These are phyloP conservation scores for Drosophila seclusa DNA, from an alignment of 2,888 invertebrate species.

Conservation along the genomic window DNA sequence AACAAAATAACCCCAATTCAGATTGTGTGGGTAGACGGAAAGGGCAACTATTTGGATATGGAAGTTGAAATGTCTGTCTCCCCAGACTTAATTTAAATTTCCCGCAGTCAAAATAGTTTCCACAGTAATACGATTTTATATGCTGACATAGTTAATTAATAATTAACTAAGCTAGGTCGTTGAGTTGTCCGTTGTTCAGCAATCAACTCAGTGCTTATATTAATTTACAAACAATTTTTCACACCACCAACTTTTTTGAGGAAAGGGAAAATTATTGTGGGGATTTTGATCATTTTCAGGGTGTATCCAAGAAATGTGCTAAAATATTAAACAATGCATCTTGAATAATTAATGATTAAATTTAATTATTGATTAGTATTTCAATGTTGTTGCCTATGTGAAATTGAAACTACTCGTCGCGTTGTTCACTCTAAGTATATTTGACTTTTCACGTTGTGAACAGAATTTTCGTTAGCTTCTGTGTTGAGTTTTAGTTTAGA, in stretches of 20 bases:
- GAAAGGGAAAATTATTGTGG: neutral
- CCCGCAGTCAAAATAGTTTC: neutral
- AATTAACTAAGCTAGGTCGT: neutral
- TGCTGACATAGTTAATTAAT: neutral
- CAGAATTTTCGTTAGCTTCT: slow-evolving; percentile 22
- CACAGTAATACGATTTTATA: neutral
- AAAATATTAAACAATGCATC: neutral
- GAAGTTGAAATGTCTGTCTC: neutral
- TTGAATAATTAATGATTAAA: slow-evolving; percentile 4
- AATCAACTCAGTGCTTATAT: slow-evolving; percentile 9
- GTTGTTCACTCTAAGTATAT: slow-evolving; percentile 14
- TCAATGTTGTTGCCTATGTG: slow-evolving; percentile 7
- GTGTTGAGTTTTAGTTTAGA: slow-evolving; percentile 27
- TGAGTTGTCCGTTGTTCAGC: neutral
- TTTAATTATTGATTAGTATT: slow-evolving; percentile 19
- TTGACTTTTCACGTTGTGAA: slow-evolving; percentile 29
- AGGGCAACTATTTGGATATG: slow-evolving; percentile 2
- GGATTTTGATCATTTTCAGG: neutral
- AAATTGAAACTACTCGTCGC: slow-evolving; percentile 10
- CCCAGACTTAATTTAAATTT: neutral
- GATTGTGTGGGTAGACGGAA: neutral
- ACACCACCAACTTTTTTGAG: neutral
- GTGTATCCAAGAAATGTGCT: neutral
- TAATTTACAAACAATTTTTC: slow-evolving; percentile 5
- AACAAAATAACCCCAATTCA: neutral